Evolutionary conservation across 2,113 vertebrate species (phyloP).

Genomic region (Pelecanoides urinatrix): DNA sequence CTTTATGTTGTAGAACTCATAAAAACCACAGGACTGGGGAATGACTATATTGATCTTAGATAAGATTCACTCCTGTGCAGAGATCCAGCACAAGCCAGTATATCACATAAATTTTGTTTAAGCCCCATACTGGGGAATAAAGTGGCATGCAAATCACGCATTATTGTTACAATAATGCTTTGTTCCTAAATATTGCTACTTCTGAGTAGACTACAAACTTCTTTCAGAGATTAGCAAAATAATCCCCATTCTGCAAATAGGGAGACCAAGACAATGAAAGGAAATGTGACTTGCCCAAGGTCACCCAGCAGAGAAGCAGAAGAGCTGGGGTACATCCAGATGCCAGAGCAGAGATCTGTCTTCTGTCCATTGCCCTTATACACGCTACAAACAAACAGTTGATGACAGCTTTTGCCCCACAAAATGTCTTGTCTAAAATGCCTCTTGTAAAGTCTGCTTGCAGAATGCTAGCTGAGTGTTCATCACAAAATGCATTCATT

Average conservation of each 20-base stretch:
- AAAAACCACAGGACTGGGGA: not conserved
- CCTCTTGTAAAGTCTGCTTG: not conserved
- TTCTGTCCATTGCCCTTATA: not conserved
- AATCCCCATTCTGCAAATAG: not conserved
- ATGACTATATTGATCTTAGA: not conserved
- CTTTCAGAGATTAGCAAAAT: not conserved
- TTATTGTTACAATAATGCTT: not conserved
- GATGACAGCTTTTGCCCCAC: not conserved
- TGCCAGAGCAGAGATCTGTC: not conserved
- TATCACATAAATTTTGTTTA: not conserved
- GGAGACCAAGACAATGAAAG: not conserved
- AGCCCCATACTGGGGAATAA: not conserved
- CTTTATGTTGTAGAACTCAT: not conserved
- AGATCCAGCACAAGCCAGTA: slow-evolving; percentile 50
- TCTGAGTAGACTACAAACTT: not conserved
- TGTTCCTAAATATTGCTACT: not conserved
- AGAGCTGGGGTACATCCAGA: not conserved
- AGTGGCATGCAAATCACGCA: not conserved
- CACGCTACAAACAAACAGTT: accelerated
- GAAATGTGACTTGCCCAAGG: not conserved
- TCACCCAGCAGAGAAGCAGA: not conserved
- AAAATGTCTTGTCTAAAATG: not conserved
- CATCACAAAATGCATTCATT: not conserved
- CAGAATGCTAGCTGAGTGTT: slow-evolving; percentile 6
- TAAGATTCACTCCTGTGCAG: slow-evolving; percentile 42